Evolutionary conservation across 35 echinoderm and acorn worm genomes (phyloP).

Genomic region (Lytechinus pictus): DNA sequence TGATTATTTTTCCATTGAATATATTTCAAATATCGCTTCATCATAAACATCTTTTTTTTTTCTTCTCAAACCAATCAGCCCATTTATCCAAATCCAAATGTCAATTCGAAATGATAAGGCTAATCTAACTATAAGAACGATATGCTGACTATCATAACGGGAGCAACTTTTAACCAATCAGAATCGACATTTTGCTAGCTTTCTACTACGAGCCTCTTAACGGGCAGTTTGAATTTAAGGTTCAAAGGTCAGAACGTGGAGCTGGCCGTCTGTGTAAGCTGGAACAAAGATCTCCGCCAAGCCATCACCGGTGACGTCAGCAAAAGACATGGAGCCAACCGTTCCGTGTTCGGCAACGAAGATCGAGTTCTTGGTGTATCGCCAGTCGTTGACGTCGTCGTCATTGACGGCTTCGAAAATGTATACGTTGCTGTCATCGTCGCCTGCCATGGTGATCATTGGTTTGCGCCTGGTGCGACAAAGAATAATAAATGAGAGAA

Average conservation of each 20-base stretch:
- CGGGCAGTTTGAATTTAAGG: background rate
- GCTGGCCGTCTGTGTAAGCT: conserved; percentile 62
- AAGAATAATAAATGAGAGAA: background rate
- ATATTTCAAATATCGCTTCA: no score
- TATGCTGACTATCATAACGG: no score
- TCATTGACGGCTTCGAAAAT: conserved; percentile 76
- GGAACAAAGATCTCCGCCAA: conserved; percentile 84
- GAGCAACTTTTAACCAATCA: background rate
- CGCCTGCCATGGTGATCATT: conserved; percentile 77
- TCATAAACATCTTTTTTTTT: no score
- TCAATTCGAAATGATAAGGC: no score
- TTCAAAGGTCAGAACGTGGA: conserved; percentile 83
- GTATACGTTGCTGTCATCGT: conserved; percentile 86
- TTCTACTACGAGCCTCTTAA: background rate
- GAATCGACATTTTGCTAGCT: background rate
- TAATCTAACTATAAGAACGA: no score
- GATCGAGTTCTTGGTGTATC: conserved; percentile 70
- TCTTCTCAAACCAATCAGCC: no score
- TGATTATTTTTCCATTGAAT: no score
- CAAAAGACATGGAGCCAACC: conserved; percentile 65
- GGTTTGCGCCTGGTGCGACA: conserved; percentile 60
- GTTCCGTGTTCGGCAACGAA: conserved; percentile 75
- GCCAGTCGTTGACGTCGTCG: conserved; percentile 72
- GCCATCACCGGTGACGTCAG: conserved; percentile 79
- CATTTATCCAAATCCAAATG: no score